phyloP scores from a whole-genome alignment of 1,140 invertebrate species.

The Drosophila nannoptera region DNA sequence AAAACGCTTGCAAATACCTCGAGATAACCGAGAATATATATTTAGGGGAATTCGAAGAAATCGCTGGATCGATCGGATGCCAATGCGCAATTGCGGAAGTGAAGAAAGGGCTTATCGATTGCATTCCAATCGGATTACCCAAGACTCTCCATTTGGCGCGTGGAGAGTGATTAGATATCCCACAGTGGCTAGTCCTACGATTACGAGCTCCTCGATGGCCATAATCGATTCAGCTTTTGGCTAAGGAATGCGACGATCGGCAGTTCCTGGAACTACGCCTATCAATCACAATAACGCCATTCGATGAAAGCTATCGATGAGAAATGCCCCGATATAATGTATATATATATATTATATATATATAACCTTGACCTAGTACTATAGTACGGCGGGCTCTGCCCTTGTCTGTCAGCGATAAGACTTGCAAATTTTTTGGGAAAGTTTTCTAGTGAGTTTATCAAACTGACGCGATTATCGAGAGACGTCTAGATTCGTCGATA shows the following conservation, averaged over 20 bases:
- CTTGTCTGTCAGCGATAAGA: conserved; percentile 4
- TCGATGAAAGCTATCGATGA: conserved; percentile 40
- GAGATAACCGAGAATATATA: conserved; percentile 6
- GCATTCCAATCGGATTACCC: conserved; percentile 19
- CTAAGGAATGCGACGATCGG: too few species aligned
- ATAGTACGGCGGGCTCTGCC: conserved; percentile 5
- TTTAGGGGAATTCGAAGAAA: conserved; percentile 45
- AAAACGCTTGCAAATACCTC: not conserved
- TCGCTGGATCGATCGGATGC: conserved; percentile 33
- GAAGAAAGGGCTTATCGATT: conserved; percentile 25
- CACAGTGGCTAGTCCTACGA: too few species aligned
- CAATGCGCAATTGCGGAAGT: conserved; percentile 51
- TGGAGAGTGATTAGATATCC: too few species aligned
- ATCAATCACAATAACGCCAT: conserved; percentile 24
- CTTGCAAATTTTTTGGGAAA: conserved; percentile 9
- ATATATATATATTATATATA: too few species aligned
- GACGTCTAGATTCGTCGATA: conserved; percentile 3
- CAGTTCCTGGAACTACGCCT: not conserved
- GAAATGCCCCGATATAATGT: not conserved
- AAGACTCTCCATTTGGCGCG: not conserved
- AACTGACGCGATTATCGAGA: conserved; percentile 16
- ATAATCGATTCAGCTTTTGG: too few species aligned
- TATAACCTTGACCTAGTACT: conserved; percentile 63
- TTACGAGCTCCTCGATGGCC: too few species aligned
- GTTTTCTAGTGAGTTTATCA: conserved; percentile 39